These are phyloP conservation scores for Lepidotrigona ventralis DNA, from an alignment of 1,140 invertebrate genomes.

Conservation along the genomic window DNA sequence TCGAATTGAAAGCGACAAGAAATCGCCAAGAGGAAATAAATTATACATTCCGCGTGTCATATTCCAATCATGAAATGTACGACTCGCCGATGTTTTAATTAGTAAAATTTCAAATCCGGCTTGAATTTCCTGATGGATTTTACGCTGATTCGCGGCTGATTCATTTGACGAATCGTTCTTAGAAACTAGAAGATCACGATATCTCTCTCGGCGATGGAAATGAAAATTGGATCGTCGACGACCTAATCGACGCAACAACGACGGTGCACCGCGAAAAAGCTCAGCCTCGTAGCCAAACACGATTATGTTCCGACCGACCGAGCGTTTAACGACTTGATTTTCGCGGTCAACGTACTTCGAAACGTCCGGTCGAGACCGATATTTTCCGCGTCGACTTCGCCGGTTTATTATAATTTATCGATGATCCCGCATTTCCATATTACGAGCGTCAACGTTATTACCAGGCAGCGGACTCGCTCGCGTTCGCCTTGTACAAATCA, in stretches of 20 bases:
- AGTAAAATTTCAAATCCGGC: too few species aligned
- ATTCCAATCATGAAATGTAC: neutral
- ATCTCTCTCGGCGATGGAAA: too few species aligned
- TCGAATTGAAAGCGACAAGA: too few species aligned
- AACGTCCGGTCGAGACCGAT: constrained; percentile 24
- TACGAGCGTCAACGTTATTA: constrained; percentile 54
- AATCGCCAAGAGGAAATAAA: too few species aligned
- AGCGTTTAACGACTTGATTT: constrained; percentile 25
- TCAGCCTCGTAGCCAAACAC: neutral
- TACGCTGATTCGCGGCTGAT: too few species aligned
- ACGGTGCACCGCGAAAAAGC: constrained; percentile 5
- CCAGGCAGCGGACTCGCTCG: constrained; percentile 11
- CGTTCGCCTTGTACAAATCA: constrained; percentile 60
- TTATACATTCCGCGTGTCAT: too few species aligned
- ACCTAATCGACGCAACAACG: neutral
- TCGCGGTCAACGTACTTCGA: neutral
- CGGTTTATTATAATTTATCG: constrained; percentile 70
- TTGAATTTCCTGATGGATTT: too few species aligned
- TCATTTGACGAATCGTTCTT: too few species aligned
- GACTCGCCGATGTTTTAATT: neutral
- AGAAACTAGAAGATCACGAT: too few species aligned
- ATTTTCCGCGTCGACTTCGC: constrained; percentile 44
- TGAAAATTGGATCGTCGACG: neutral
- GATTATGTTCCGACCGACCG: constrained; percentile 10
- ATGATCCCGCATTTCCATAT: constrained; percentile 63